Conservation (phyloP, 2,888 invertebrate genomes). For the Heliconius sara region DNA sequence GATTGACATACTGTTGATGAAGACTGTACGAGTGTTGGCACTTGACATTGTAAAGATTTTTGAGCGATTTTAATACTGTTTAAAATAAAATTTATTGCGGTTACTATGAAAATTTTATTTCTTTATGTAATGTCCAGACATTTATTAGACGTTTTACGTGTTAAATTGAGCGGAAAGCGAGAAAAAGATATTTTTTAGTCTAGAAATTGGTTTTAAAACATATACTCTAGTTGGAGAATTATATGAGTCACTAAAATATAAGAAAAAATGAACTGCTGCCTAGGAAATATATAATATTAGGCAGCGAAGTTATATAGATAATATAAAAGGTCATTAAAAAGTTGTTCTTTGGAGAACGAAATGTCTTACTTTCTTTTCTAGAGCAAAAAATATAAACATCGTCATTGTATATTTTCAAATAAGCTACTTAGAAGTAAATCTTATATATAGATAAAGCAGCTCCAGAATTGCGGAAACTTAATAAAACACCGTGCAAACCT, state of each 20-base stretch:
- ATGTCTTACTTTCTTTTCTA: not conserved
- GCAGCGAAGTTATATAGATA: too few species aligned
- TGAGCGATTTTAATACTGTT: not conserved
- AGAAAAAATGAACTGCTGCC: too few species aligned
- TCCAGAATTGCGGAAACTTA: not conserved
- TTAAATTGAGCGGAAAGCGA: too few species aligned
- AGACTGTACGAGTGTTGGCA: not conserved
- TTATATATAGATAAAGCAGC: not conserved
- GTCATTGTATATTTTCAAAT: not conserved
- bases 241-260: too few species aligned
- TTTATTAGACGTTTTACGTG: too few species aligned
- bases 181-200: too few species aligned
- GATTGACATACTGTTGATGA: not conserved
- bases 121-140: too few species aligned
- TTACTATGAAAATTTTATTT: too few species aligned
- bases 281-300: too few species aligned
- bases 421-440: not conserved
- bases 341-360: not conserved
- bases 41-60: not conserved
- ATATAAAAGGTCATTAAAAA: too few species aligned
- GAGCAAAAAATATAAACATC: not conserved
- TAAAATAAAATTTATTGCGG: not conserved
- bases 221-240: too few species aligned
- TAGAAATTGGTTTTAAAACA: too few species aligned
- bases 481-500: conserved; percentile 25